phyloP scores from a whole-genome alignment of 2,888 invertebrate species.

The Pristionchus fissidentatus region DNA sequence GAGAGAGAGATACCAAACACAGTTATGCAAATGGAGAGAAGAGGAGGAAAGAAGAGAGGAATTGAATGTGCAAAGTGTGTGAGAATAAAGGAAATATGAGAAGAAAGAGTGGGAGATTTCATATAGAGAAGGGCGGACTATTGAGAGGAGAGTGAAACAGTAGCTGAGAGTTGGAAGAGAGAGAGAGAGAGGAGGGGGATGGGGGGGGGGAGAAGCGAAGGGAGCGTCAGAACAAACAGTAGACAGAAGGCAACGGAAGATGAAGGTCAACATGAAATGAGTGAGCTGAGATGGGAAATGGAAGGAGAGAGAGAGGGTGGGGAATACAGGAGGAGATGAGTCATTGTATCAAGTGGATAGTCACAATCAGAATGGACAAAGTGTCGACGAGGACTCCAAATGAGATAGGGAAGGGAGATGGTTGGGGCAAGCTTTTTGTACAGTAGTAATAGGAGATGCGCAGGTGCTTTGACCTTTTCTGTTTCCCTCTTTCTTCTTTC shows the following conservation, averaged over 20 bases:
- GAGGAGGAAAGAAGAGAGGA: not conserved
- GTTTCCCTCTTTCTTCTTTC: not conserved
- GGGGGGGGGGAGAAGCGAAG: not conserved
- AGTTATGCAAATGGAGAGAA: conserved; percentile 36
- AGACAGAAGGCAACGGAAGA: conserved; percentile 10
- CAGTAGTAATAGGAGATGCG: conserved; percentile 22
- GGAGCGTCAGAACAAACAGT: conserved; percentile 34
- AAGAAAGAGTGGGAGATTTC: conserved; percentile 3
- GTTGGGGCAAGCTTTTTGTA: conserved; percentile 1
- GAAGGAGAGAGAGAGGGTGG: not conserved
- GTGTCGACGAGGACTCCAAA: not conserved
- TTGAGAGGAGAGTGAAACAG: conserved; percentile 30
- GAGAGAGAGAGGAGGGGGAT: not conserved
- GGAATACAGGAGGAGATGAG: not conserved
- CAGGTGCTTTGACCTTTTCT: conserved; percentile 14
- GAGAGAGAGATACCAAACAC: conserved; percentile 30
- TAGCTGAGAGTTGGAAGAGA: conserved; percentile 10
- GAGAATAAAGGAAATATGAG: conserved; percentile 22
- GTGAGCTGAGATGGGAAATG: conserved; percentile 10
- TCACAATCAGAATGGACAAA: not conserved
- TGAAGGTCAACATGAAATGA: conserved; percentile 23
- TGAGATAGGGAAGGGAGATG: not conserved
- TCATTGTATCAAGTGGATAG: not conserved
- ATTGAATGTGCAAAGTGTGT: conserved; percentile 22
- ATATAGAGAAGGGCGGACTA: not conserved